These are phyloP conservation scores for Anolis carolinensis DNA, from an alignment of 2,113 vertebrate species.

Conservation along the genomic window DNA sequence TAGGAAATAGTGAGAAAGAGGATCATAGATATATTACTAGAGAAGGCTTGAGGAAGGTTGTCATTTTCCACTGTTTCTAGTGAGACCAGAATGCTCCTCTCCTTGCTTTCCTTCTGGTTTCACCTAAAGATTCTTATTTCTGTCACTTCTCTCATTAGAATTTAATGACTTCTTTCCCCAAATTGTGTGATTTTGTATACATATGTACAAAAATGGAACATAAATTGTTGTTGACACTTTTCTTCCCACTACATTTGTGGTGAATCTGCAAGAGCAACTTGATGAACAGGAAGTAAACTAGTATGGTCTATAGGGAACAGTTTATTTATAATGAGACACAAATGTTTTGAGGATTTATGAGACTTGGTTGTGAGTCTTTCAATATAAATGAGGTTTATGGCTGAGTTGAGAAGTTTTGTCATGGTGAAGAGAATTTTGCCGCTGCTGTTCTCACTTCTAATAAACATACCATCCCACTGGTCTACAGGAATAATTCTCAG, in stretches of 20 bases:
- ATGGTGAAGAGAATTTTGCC: accelerated
- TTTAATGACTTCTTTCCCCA: neutral
- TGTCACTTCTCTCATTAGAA: neutral
- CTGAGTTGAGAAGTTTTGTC: slow-evolving; percentile 10
- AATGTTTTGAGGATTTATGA: slow-evolving; percentile 31
- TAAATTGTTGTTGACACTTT: neutral
- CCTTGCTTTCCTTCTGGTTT: too few species aligned
- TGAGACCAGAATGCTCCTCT: too few species aligned
- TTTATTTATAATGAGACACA: slow-evolving; percentile 27
- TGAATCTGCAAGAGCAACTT: slow-evolving; percentile 14
- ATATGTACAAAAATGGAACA: neutral
- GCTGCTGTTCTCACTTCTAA: neutral
- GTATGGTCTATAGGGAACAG: slow-evolving; percentile 3
- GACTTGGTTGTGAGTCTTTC: slow-evolving; percentile 10
- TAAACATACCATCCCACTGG: neutral
- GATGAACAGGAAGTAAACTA: slow-evolving; percentile 14
- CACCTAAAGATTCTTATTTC: too few species aligned
- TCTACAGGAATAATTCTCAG: neutral
- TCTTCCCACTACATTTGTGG: slow-evolving; percentile 12
- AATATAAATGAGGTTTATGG: slow-evolving; percentile 1
- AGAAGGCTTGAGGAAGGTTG: too few species aligned
- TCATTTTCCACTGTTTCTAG: too few species aligned
- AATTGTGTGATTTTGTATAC: neutral
- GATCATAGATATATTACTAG: too few species aligned
- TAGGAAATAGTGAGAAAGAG: too few species aligned